Evolutionary conservation across 1,140 invertebrate genomes (phyloP).

Genomic region (Andricus grossulariae): DNA sequence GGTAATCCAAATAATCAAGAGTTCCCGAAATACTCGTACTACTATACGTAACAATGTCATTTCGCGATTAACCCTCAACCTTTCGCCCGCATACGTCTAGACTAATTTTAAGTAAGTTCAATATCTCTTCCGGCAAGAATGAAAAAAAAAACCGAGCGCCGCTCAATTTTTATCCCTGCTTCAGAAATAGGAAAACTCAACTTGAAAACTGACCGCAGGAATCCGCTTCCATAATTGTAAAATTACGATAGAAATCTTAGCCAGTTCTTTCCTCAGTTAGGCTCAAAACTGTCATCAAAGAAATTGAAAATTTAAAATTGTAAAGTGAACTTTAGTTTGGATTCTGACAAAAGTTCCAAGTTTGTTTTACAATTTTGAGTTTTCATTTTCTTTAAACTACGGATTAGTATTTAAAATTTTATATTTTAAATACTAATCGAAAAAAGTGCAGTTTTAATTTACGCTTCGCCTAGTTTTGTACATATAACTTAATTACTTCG

Average conservation of each 20-base stretch:
- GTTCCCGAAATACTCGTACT: slow-evolving; percentile 85
- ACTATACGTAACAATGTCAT: slow-evolving; percentile 87
- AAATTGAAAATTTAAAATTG: background rate
- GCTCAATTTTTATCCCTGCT: background rate
- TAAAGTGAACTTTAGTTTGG: background rate
- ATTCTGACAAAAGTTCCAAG: too few species aligned
- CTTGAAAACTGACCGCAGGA: background rate
- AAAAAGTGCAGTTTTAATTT: slow-evolving; percentile 4
- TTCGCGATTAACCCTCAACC: slow-evolving; percentile 86
- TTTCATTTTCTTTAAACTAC: background rate
- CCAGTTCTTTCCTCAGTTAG: background rate
- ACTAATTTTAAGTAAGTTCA: slow-evolving; percentile 17
- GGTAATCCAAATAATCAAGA: slow-evolving; percentile 94
- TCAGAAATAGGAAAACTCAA: background rate
- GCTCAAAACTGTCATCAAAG: background rate
- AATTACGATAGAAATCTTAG: background rate
- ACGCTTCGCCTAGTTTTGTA: slow-evolving; percentile 26
- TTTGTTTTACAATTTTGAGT: background rate
- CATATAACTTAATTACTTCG: slow-evolving; percentile 3
- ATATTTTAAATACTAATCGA: slow-evolving; percentile 13
- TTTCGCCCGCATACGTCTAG: slow-evolving; percentile 84
- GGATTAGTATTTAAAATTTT: background rate
- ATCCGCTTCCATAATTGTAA: slow-evolving; percentile 13
- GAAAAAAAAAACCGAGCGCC: background rate
- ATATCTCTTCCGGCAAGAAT: background rate